Conservation (phyloP, 1,140 invertebrate genomes). For the Pseudomyrmex sp. region DNA sequence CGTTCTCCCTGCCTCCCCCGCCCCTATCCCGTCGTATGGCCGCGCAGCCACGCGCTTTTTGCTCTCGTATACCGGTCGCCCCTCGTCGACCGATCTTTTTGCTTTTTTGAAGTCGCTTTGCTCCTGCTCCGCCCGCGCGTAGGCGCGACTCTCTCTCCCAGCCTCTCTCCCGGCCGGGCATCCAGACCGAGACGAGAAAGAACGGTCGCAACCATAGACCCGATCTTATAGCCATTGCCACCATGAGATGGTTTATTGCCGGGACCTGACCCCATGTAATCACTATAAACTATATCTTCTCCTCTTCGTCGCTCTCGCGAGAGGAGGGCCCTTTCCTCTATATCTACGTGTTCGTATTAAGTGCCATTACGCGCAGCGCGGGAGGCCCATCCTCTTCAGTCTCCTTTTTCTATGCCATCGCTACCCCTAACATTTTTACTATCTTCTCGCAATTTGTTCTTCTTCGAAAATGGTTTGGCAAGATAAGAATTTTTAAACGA, state of each 20-base stretch:
- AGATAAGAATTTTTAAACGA: too few species aligned
- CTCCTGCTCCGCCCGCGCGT: slow-evolving; percentile 81
- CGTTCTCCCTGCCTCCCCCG: slow-evolving; percentile 56
- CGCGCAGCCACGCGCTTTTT: slow-evolving; percentile 72
- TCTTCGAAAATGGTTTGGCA: background rate
- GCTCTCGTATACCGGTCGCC: slow-evolving; percentile 74
- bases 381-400: slow-evolving; percentile 63
- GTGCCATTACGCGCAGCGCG: slow-evolving; percentile 79
- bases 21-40: slow-evolving; percentile 49
- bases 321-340: slow-evolving; percentile 20
- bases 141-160: slow-evolving; percentile 76
- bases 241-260: slow-evolving; percentile 84
- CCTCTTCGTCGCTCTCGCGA: slow-evolving; percentile 44
- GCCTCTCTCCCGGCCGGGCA: slow-evolving; percentile 14
- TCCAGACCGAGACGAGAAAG: slow-evolving; percentile 59
- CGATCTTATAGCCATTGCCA: slow-evolving; percentile 80
- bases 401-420: slow-evolving; percentile 60
- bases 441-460: background rate
- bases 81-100: slow-evolving; percentile 78
- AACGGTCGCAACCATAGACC: slow-evolving; percentile 67
- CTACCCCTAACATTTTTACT: slow-evolving; percentile 20
- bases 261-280: slow-evolving; percentile 85
- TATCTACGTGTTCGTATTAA: slow-evolving; percentile 82
- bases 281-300: slow-evolving; percentile 85
- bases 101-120: slow-evolving; percentile 82